Base-by-base conservation (phyloP, 2,113 vertebrate species). In the Procapra przewalskii region DNA sequence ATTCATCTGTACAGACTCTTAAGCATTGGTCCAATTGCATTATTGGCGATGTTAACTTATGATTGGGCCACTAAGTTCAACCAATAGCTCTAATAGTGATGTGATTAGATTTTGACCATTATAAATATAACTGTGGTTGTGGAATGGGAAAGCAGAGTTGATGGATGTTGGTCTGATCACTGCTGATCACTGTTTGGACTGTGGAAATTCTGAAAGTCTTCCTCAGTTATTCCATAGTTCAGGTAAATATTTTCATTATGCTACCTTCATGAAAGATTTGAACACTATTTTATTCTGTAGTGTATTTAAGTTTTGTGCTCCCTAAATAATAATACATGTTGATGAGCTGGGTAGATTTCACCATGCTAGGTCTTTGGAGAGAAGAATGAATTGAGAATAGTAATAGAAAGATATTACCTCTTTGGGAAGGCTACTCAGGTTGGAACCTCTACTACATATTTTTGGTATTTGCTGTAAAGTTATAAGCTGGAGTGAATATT, bases 401-500 rank as follows among this genome's bases (percentile, higher is more conserved):
- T 94, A 25, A 45, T 50, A 92, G 52, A 92, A 90, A 90, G 29
- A 83, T 81, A 48, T n/a, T n/a, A 54, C 3, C 9, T 96, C 29
- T 11, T 57, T 84, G n/a, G 27, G 60, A 95, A 19, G 52, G 36
- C 4, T 10, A 15, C 55, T 89, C 54, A 92, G 50, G 12, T 16
- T 64, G 48, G 36, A 80, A 31, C 52, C 60, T 75, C 17, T 19
- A 57, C 45, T 79, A 90, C 36, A 36, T 88, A 29, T 43, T 88
- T 88, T 97, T 92, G 57, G 31, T 55, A 43, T 88, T 96, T 94
- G 7, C 52, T 84, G 5, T 13, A 81, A 96, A 92, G 36, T 90
- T 57, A 77, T 60, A 57, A 77, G 45, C 45, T 95, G 33, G 15
- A 67, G 33, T 94, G 50, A 77, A 84, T 94, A 57, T 48, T 93